Evolutionary conservation across 2,797 vertebrate species (phyloP), one percentile per base, ranked within the genome.

Genomic region (Decapterus maruadsi): DNA sequence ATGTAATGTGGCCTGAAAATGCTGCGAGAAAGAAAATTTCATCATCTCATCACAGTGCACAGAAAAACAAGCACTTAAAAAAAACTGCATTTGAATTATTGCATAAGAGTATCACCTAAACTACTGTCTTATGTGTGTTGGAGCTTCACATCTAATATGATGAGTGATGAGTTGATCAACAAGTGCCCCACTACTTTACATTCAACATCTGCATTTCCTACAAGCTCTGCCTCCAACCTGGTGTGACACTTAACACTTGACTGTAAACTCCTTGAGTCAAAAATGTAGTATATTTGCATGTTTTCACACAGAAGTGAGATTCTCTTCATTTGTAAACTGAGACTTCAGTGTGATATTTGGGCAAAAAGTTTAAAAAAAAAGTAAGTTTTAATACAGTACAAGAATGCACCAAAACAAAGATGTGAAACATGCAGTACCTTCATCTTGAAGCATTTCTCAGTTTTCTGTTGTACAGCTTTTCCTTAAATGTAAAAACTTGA

Each of bases 401-500:
- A 26, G 1, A 26, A 6, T 13, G 8, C 17, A 53, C 17, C n/a
- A 20, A 7, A 12, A 48, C 17, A 66, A 14, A 5, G 10, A 2
- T 42, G 22, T 60, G 19, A 48, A 14, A 34, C 7, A 58, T 56
- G 29, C 29, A 31, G 34, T 19, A 6, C 29, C 51, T 75, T 75
- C 20, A 65, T 46, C 36, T 29, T 45, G 38, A 34, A 14, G 8
- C n/a, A 53, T 34, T 22, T 20, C 16, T 2, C 19, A 61, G 14
- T n/a, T 36, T n/a, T 61, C 1, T 55, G 34, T 53, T 29, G 3
- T 12, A 40, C 13, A 31, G 19, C 31, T 51, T 11, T 51, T n/a
- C 50, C 29, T 57, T 22, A 61, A 78, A 59, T 59, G 6, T 42
- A 45, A 3, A 57, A 46, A 65, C 29, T 8, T 13, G 26, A 26